Base-by-base conservation (phyloP, 2,113 vertebrate species). In the Choloepus hoffmanni region DNA sequence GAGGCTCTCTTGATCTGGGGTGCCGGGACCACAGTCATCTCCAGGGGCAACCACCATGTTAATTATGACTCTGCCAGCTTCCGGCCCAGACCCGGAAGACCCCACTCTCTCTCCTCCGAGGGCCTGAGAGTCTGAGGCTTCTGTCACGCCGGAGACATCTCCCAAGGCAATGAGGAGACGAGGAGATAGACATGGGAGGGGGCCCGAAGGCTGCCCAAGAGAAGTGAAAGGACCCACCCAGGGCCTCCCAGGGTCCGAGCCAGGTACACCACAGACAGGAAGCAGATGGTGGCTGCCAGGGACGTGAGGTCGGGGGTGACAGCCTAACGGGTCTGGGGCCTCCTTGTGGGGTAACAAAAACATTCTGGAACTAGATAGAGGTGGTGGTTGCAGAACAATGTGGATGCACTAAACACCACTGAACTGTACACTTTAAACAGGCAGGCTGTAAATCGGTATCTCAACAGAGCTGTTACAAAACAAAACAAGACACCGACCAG, bases 21-120 rank as follows among this genome's bases (percentile, higher is more conserved):
- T 50, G 74, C n/a, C 19, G 72, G 63, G 70, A 62, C 60, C 14
- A 45, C 43, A 84, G 48, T 55, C 50, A 33, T 50, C 58, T 86
- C 87, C 26, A 26, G 40, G 65, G 30, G 24, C 74, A 73, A 93
- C 68, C 2, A 0, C 63, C 65, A 28, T 68, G 68, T 60, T 40
- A 40, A 50, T 74, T 48, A 21, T 67, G 67, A 86, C 58, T 82
- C 68, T 92, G 63, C 72, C 88, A 36, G 50, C 19, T 86, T 96
- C 92, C 48, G 5, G 82, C 58, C 36, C 15, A 36, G 79, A 81
- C 45, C 55, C 65, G 50, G 50, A 53, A 53, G 50, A 7, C 13
- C 50, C 50, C 50, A 53, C 50, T 14, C 50, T 53, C 50, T 53
- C 50, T 53, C 10, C 50, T 53, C 50, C 8, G 50, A 53, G 50